Evolutionary conservation across 2,797 vertebrate genomes (phyloP).

Genomic region (Benthosema pterotum): DNA sequence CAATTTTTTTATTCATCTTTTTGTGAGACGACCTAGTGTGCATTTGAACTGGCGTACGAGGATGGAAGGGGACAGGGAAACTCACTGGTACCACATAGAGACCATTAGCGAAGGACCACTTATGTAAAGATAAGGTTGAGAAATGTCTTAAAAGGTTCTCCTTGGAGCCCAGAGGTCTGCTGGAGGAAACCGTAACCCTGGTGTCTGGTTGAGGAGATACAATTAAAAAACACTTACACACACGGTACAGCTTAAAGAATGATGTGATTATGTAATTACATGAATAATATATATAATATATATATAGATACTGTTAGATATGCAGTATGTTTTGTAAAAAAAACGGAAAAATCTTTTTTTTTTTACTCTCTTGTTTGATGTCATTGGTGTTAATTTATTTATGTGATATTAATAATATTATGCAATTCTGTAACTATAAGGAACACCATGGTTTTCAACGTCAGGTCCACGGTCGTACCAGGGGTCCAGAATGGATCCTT

Average conservation of each 20-base stretch:
- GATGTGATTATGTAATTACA: conserved; percentile 69
- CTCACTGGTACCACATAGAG: no score
- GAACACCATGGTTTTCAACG: conserved; percentile 20
- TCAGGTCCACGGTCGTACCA: no score
- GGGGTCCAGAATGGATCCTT: no score
- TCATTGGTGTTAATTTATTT: conserved; percentile 76
- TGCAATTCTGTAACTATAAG: conserved; percentile 78
- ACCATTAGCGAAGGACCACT: no score
- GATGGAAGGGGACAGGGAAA: no score
- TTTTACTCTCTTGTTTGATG: conserved; percentile 74
- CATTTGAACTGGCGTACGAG: no score
- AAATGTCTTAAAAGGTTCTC: no score
- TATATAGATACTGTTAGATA: conserved; percentile 74
- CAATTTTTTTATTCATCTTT: no score
- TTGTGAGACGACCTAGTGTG: no score
- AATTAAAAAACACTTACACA: conserved; percentile 62
- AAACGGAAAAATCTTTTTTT: conserved; percentile 76
- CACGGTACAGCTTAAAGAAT: conserved; percentile 68
- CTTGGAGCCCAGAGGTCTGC: conserved; percentile 15
- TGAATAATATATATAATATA: conserved; percentile 52
- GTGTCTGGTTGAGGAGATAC: conserved; percentile 29
- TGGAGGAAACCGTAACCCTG: conserved; percentile 1
- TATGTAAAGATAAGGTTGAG: no score
- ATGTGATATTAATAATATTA: conserved; percentile 76
- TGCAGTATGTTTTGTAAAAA: conserved; percentile 76